Evolutionary conservation across 2,888 invertebrate genomes (phyloP).

Genomic region (Glaucopsyche alexis): DNA sequence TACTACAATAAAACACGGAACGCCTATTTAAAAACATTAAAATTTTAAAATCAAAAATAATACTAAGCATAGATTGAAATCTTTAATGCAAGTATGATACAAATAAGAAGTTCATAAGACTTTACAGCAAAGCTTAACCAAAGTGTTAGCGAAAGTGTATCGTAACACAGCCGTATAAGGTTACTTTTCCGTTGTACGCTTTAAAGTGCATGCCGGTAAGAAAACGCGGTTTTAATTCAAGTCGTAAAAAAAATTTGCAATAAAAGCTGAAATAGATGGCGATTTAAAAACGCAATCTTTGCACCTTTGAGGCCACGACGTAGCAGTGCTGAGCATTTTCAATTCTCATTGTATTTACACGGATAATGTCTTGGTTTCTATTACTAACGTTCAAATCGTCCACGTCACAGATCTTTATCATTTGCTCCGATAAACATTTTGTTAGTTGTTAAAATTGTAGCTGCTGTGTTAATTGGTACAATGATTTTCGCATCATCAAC

Average conservation of each 20-base stretch:
- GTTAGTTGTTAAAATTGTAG: not conserved
- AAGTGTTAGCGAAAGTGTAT: slow-evolving; percentile 21
- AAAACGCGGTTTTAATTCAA: slow-evolving; percentile 46
- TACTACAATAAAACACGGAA: too few species aligned
- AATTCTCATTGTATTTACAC: slow-evolving; percentile 28
- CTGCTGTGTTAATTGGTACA: not conserved
- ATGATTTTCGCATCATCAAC: not conserved
- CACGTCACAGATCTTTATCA: not conserved
- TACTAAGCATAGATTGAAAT: not conserved
- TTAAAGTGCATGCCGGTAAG: slow-evolving; percentile 30
- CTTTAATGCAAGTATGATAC: slow-evolving; percentile 1
- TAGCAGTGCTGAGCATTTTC: slow-evolving; percentile 28
- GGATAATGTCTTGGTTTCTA: slow-evolving; percentile 21
- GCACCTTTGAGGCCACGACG: slow-evolving; percentile 42
- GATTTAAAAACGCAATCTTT: slow-evolving; percentile 48
- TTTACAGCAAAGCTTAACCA: not conserved
- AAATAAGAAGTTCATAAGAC: slow-evolving; percentile 19
- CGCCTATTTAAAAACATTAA: too few species aligned
- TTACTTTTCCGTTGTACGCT: slow-evolving; percentile 24
- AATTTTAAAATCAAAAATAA: too few species aligned
- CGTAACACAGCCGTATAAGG: not conserved
- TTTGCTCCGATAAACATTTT: not conserved
- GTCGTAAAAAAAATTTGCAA: slow-evolving; percentile 49
- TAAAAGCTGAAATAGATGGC: slow-evolving; percentile 49
- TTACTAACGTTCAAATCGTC: not conserved